Evolutionary conservation across 1,140 invertebrate species (phyloP), one percentile per base, ranked within the genome.

Genomic region (Atta cephalotes): DNA sequence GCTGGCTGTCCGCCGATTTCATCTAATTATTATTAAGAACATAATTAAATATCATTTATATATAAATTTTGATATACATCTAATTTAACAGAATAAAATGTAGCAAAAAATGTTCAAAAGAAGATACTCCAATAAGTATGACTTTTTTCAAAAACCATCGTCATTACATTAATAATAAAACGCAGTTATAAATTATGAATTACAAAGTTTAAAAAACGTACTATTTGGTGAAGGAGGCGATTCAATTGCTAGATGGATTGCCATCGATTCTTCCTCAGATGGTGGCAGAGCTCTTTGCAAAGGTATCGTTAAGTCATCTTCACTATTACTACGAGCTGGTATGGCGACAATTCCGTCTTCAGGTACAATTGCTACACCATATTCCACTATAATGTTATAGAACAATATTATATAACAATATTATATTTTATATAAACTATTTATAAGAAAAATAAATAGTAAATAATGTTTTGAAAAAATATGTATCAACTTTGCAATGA

Each of bases 261-360:
- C 90, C 84, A 93, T 92, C 62, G 92, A 92, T 90, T 92, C 92
- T 87, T 93, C 93, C 16, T 85, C 88, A 10, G 92, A 89, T 86
- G 92, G 71, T 84, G 91, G 93, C 66, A 94, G 89, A 82, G 94
- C 92, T 92, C 95, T 93, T 76, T 90, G 91, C 31, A 91, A 62
- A 74, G 91, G 62, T 84, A 92, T 88, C 84, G 92, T 82, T 70
- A 90, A 56, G 49, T 93, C 92, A 62, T 93, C 92, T 82, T 94
- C 94, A 66, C 87, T 92, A 86, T 93, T 92, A 85, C 77, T 91
- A 85, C 89, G 89, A 51, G 93, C 91, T 82, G 39, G 39, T 45
- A 94, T 93, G 53, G 93, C 94, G 72, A 95, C 92, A 82, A 94
- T 92, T 88, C 93, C 91, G 53, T 94, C 92, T 85, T 94, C 93